Percentiles rank a stretch among this genome's conserved stretches.
Conservation (phyloP, 2,113 vertebrate genomes). For the Vulpes lagopus region DNA sequence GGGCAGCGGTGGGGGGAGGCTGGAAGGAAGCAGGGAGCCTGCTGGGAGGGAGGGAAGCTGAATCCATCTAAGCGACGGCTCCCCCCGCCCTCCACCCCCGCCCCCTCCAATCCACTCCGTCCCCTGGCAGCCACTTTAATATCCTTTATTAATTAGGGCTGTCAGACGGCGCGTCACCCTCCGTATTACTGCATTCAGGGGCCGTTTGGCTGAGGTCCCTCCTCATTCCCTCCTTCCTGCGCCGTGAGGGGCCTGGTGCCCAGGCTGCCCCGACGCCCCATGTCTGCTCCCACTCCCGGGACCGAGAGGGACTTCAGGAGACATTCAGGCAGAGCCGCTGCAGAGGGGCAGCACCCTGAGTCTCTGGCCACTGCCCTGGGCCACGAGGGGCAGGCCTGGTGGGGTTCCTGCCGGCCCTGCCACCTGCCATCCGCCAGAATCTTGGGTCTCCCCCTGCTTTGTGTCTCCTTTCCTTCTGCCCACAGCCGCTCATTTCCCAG, state of each 20-base stretch:
- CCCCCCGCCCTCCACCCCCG: not conserved
- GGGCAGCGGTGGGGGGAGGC: not conserved
- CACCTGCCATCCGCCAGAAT: too few species aligned
- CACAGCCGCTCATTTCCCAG: not conserved
- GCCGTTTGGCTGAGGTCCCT: constrained; percentile 77
- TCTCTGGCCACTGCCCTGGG: not conserved
- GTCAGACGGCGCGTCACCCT: constrained; percentile 79
- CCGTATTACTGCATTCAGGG: constrained; percentile 86
- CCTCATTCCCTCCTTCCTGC: not conserved
- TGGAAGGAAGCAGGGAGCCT: not conserved
- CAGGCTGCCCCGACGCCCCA: rapidly evolving
- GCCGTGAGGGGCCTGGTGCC: rapidly evolving
- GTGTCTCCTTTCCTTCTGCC: not conserved
- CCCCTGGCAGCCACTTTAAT: constrained; percentile 77
- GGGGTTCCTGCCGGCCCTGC: not conserved
- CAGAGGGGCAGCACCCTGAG: not conserved
- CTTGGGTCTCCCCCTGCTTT: not conserved
- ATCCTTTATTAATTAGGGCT: constrained; percentile 85
- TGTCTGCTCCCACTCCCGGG: not conserved
- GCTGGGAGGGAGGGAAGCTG: not conserved
- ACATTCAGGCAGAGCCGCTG: not conserved
- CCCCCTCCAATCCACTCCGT: constrained; percentile 60
- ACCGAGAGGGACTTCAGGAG: not conserved
- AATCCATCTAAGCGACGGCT: rapidly evolving
- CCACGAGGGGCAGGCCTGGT: rapidly evolving